These are phyloP conservation scores for Lepidocolaptes lacrymiger DNA, from an alignment of 2,797 vertebrate species.

Conservation along the genomic window DNA sequence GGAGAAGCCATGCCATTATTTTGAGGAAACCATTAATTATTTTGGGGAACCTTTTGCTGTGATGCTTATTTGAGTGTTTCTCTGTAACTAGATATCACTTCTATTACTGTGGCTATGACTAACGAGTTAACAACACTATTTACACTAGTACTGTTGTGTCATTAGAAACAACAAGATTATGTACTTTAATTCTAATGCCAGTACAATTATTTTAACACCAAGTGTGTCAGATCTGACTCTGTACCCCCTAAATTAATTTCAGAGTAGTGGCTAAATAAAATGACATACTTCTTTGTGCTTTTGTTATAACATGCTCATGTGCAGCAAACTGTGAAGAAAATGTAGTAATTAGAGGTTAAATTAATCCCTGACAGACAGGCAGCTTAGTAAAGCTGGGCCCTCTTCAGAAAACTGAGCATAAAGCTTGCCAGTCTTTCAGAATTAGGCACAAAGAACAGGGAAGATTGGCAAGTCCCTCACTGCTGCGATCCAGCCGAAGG, in stretches of 20 bases:
- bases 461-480: constrained; percentile 43
- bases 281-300: constrained; percentile 76
- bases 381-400: constrained; percentile 69
- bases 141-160: constrained; percentile 49
- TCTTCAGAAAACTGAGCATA: constrained; percentile 69
- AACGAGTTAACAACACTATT: constrained; percentile 60
- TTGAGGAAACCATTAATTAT: not conserved
- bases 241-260: constrained; percentile 74
- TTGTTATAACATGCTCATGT: constrained; percentile 76
- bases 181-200: constrained; percentile 69
- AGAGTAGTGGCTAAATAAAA: constrained; percentile 74
- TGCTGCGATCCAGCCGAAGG: constrained; percentile 34
- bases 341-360: constrained; percentile 83
- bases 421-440: constrained; percentile 68
- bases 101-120: constrained; percentile 8
- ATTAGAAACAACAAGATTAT: constrained; percentile 72
- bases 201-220: constrained; percentile 72
- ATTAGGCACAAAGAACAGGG: constrained; percentile 62
- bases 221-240: constrained; percentile 73
- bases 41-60: not conserved
- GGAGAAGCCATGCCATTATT: not conserved
- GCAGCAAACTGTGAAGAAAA: constrained; percentile 79
- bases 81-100: constrained; percentile 4
- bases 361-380: constrained; percentile 81
- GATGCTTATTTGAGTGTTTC: not conserved